Evolutionary conservation across 64 coral and sea anemone genomes (phyloP).

Genomic region (Catalaphyllia jardinei): DNA sequence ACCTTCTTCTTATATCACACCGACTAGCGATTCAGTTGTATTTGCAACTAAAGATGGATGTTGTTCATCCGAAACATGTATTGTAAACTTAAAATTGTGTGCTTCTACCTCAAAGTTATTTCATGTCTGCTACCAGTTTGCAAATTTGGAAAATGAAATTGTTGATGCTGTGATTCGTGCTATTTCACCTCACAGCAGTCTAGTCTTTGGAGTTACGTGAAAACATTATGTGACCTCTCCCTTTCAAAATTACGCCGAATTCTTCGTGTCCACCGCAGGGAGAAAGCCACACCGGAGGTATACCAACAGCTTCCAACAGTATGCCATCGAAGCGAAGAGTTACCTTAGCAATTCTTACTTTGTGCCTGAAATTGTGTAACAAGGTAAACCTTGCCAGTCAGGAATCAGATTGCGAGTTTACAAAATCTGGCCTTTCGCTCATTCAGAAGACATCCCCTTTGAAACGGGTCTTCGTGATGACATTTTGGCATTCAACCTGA

Average conservation of each 20-base stretch:
- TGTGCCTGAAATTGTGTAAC: constrained; percentile 44
- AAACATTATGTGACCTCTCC: too few relatives aligned
- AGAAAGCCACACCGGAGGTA: constrained; percentile 43
- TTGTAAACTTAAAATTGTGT: too few relatives aligned
- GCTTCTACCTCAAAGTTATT: too few relatives aligned
- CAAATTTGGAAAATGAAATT: too few relatives aligned
- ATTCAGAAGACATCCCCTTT: constrained; percentile 54
- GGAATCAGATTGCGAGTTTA: constrained; percentile 11
- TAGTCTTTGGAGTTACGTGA: too few relatives aligned
- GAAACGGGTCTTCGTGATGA: constrained; percentile 43
- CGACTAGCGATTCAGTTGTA: too few relatives aligned
- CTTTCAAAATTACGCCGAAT: too few relatives aligned
- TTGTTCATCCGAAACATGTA: not conserved
- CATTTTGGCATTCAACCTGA: constrained; percentile 41
- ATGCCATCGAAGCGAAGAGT: constrained; percentile 47
- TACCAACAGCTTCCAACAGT: constrained; percentile 56
- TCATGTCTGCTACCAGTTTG: not conserved
- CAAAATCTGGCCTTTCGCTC: constrained; percentile 30
- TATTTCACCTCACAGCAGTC: too few relatives aligned
- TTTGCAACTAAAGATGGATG: too few relatives aligned
- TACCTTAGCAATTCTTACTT: constrained; percentile 46
- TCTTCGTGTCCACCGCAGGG: constrained; percentile 17
- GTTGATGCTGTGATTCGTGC: too few relatives aligned
- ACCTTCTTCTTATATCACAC: too few relatives aligned
- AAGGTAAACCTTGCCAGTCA: constrained; percentile 55